Conservation (phyloP, 2,113 vertebrate species). For the Myxocyprinus asiaticus region DNA sequence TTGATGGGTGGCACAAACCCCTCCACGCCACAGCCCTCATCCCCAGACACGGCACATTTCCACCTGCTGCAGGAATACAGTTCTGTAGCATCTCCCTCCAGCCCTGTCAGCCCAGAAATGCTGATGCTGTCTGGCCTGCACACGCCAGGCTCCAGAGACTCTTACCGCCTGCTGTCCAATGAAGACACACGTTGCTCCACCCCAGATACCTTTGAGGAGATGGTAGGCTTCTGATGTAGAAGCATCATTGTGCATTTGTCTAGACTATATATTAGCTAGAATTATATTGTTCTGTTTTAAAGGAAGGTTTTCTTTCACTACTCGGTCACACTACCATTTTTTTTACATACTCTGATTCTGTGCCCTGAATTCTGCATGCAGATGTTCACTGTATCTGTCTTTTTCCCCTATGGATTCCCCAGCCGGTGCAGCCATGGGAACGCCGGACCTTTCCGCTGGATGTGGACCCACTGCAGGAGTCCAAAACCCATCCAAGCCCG, state of each 20-base stretch:
- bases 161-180: constrained; percentile 83
- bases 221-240: constrained; percentile 70
- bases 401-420: constrained; percentile 27
- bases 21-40: constrained; percentile 86
- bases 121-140: constrained; percentile 79
- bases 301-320: too few species aligned
- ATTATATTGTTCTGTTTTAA: too few species aligned
- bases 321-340: too few species aligned
- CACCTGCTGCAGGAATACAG: constrained; percentile 84
- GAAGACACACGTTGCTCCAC: constrained; percentile 96
- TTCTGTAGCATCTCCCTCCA: constrained; percentile 84
- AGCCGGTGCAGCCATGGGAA: constrained; percentile 86
- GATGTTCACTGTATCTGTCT: neutral
- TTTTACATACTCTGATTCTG: too few species aligned
- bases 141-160: constrained; percentile 86
- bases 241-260: neutral
- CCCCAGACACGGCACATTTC: constrained; percentile 86
- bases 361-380: too few species aligned
- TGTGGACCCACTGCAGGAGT: constrained; percentile 75
- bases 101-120: constrained; percentile 91
- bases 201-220: constrained; percentile 89
- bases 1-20: constrained; percentile 79
- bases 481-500: constrained; percentile 71
- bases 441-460: constrained; percentile 80
- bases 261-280: too few species aligned